Conservation (phyloP, 2,797 vertebrate genomes). For the Parauchenoglanis punctatus region DNA sequence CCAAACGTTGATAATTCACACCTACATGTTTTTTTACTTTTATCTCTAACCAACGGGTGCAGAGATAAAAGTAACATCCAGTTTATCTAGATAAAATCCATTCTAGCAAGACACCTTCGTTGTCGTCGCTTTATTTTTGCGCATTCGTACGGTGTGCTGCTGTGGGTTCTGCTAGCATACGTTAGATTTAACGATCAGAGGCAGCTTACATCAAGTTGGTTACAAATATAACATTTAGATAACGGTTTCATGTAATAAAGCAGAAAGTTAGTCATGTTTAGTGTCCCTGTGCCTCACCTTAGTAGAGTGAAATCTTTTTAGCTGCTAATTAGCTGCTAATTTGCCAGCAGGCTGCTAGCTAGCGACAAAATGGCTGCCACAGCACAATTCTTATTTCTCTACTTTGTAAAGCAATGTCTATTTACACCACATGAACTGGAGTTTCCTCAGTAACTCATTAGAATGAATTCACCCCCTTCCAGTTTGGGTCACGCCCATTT, state of each 20-base stretch:
- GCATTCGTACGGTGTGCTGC: neutral
- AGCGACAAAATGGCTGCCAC: constrained; percentile 2
- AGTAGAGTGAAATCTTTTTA: neutral
- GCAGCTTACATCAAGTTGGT: neutral
- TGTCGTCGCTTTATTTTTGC: neutral
- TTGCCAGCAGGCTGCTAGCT: neutral
- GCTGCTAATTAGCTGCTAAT: neutral
- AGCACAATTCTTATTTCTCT: neutral
- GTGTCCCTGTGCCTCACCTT: neutral
- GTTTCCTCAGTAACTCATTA: neutral
- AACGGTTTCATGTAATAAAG: neutral
- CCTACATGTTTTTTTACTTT: neutral
- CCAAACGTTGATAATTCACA: neutral
- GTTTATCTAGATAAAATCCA: neutral
- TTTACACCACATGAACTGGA: neutral
- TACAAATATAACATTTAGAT: neutral
- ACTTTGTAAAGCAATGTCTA: neutral
- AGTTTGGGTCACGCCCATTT: neutral
- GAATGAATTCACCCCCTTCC: neutral
- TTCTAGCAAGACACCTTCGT: neutral
- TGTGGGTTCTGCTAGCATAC: neutral
- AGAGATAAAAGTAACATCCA: neutral
- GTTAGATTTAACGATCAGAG: neutral
- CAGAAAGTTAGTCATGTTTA: neutral
- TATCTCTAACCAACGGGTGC: neutral